A percentile compares a stretch with the other conserved stretches of the same genome.
Conservation (phyloP, 2,797 vertebrate species). For the Pangasius mekongensis region DNA sequence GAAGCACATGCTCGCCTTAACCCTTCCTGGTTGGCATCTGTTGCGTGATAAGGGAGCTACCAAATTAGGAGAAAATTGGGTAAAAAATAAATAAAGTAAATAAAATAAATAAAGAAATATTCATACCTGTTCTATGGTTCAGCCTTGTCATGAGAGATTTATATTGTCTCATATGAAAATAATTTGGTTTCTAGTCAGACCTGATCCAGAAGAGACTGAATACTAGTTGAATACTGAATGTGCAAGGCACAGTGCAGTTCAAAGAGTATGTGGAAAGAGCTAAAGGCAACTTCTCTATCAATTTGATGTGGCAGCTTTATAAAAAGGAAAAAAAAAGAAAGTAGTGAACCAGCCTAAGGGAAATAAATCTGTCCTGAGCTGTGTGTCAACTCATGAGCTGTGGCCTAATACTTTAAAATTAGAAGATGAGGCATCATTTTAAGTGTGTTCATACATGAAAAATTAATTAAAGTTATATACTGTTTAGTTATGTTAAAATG, state of each 20-base stretch:
- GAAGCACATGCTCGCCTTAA: background rate
- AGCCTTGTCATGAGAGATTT: background rate
- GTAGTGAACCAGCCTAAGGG: slow-evolving; percentile 18
- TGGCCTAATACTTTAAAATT: background rate
- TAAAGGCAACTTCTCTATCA: slow-evolving; percentile 21
- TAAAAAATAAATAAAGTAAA: background rate
- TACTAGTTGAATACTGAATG: slow-evolving; percentile 4
- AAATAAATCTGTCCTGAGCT: slow-evolving; percentile 1
- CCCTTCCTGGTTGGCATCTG: background rate
- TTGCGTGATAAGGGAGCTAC: background rate
- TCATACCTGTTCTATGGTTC: background rate
- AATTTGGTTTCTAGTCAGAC: background rate
- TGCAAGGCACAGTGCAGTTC: slow-evolving; percentile 1
- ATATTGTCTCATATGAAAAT: background rate
- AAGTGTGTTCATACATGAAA: background rate
- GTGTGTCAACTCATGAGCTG: background rate
- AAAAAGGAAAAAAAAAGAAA: background rate
- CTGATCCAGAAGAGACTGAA: background rate
- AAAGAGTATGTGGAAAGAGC: slow-evolving; percentile 12
- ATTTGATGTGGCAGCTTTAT: slow-evolving; percentile 34
- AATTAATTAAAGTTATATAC: background rate
- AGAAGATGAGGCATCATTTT: background rate
- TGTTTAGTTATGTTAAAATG: background rate
- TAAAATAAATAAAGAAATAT: background rate
- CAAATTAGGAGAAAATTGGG: background rate